These are phyloP conservation scores for Sceliomorpha sp. DNA, from an alignment of 2,888 invertebrate genomes.

Conservation along the genomic window DNA sequence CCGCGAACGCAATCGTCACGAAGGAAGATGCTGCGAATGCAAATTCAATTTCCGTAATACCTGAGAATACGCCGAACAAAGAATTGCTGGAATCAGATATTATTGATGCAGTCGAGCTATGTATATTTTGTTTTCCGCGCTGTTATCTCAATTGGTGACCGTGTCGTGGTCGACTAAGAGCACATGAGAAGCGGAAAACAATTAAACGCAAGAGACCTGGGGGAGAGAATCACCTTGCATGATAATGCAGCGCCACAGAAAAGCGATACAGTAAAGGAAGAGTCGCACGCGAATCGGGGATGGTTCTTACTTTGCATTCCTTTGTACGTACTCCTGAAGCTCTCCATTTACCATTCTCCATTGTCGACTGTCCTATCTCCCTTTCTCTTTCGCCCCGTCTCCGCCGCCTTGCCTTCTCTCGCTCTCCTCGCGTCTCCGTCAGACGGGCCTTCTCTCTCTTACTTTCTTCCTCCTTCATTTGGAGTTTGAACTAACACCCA, in stretches of 20 bases:
- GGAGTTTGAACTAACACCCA: slow-evolving; percentile 78
- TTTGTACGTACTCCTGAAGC: slow-evolving; percentile 75
- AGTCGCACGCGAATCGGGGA: slow-evolving; percentile 57
- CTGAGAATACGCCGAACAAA: too few relatives aligned
- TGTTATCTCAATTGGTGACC: slow-evolving; percentile 47
- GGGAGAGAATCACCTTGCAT: slow-evolving; percentile 72
- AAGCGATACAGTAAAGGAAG: slow-evolving; percentile 69
- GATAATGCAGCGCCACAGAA: slow-evolving; percentile 62
- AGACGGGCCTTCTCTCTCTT: too few relatives aligned
- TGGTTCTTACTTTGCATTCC: slow-evolving; percentile 80
- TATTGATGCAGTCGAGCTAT: slow-evolving; percentile 34
- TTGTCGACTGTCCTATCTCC: slow-evolving; percentile 39
- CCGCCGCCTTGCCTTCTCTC: slow-evolving; percentile 46
- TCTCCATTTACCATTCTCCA: slow-evolving; percentile 63
- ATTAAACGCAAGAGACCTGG: slow-evolving; percentile 67
- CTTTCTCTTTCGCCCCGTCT: slow-evolving; percentile 28
- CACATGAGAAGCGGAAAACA: slow-evolving; percentile 64
- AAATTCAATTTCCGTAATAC: too few relatives aligned
- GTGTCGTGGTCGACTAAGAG: slow-evolving; percentile 43
- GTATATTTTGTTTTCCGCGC: slow-evolving; percentile 53
- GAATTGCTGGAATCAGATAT: slow-evolving; percentile 8
- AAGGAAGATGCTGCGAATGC: too few relatives aligned
- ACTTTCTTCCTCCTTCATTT: slow-evolving; percentile 57
- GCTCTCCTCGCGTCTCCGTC: too few relatives aligned
- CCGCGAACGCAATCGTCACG: too few relatives aligned